phyloP scores from a whole-genome alignment of 2,888 invertebrate genomes.

The Gnatocerus cornutus region DNA sequence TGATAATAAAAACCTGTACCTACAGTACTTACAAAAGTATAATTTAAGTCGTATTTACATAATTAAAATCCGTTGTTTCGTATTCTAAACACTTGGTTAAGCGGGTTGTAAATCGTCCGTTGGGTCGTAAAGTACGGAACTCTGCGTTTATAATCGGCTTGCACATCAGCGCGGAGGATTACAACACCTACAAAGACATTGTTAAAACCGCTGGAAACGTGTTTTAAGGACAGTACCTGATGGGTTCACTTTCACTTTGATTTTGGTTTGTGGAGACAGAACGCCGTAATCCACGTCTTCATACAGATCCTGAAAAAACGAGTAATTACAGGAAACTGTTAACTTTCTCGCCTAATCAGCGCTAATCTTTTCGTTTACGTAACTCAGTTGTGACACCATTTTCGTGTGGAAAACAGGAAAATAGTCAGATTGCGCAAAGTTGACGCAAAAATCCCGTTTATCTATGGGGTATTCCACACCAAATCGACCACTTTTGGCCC shows the following conservation, averaged over 20 bases:
- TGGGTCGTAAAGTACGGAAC: slow-evolving; percentile 66
- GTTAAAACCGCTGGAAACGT: slow-evolving; percentile 1
- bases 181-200: slow-evolving; percentile 78
- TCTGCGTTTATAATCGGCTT: slow-evolving; percentile 72
- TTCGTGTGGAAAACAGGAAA: background rate
- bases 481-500: no score
- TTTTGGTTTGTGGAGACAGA: slow-evolving; percentile 88
- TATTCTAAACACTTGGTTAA: slow-evolving; percentile 74
- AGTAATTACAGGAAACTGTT: slow-evolving; percentile 31
- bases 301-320: slow-evolving; percentile 82
- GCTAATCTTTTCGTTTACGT: slow-evolving; percentile 24
- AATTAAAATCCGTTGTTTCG: slow-evolving; percentile 67
- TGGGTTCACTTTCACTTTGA: slow-evolving; percentile 94
- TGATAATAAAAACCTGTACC: slow-evolving; percentile 59
- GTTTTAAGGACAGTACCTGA: slow-evolving; percentile 76
- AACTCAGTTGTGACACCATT: slow-evolving; percentile 3
- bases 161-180: slow-evolving; percentile 86
- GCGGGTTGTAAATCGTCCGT: slow-evolving; percentile 71
- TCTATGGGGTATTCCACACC: no score
- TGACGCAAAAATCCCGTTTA: no score
- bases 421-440: slow-evolving; percentile 8
- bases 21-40: slow-evolving; percentile 54
- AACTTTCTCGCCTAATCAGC: slow-evolving; percentile 39
- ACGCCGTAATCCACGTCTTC: slow-evolving; percentile 92
- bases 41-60: slow-evolving; percentile 47